Base-by-base conservation (phyloP, 2,113 vertebrate species). In the Herpailurus yagouaroundi region DNA sequence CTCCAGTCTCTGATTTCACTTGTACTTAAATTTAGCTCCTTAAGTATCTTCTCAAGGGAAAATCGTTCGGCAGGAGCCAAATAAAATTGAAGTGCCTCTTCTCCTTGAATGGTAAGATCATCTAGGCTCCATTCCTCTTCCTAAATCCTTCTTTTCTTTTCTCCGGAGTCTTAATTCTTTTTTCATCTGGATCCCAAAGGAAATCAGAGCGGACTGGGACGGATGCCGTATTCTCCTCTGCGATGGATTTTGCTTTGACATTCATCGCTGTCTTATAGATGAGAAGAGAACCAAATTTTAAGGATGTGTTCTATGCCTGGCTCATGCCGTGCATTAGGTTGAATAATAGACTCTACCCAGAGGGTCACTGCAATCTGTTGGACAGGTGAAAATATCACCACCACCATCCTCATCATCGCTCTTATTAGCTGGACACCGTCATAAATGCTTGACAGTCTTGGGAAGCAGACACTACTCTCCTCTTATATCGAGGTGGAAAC, bases 1-100 rank as follows among this genome's bases (percentile, higher is more conserved):
- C 95, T 97, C 90, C 80, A 96, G 83, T 50, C 87, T 89, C 90
- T 94, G 94, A 92, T 97, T 97, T 97, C 79, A 93, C 94, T 94
- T 92, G 74, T 63, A 63, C 95, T 98, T 97, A 92, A 96, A 96
- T 97, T 97, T 97, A 96, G 92, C 91, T 97, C 83, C 92, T 95
- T 95, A 95, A 95, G 97, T 64, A 87, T 85, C 94, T 97, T 95
- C 94, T 94, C 87, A 55, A 94, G 63, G 25, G 33, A 73, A 96
- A 97, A 79, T 29, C 82, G 82, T 92, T 95, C 94, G 94, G 83
- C 79, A 45, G 80, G 83, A 95, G 87, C 60, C 95, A 90, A 92
- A 89, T 86, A 95, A 95, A 95, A 92, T 3, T 82, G 73, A 85
- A 97, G 83, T 79, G 55, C 63, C 90, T 84, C 6, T 87, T 92